Conservation (phyloP, 1,140 invertebrate genomes). For the Oreohelix idahoensis region DNA sequence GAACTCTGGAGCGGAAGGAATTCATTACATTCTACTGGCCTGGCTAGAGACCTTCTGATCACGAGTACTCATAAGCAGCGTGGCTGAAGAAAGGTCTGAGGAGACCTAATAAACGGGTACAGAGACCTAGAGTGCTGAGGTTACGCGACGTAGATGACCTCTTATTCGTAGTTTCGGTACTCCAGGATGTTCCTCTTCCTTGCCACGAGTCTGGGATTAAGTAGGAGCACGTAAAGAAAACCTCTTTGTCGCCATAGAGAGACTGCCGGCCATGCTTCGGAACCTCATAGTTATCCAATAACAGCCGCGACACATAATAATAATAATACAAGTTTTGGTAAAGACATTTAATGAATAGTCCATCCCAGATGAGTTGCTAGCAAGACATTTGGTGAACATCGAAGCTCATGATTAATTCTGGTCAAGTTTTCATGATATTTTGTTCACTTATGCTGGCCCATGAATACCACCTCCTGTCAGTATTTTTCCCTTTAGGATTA, state of each 20-base stretch:
- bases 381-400: neutral
- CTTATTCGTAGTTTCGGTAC: neutral
- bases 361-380: neutral
- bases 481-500: neutral
- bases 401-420: neutral
- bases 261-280: neutral
- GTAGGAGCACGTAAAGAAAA: neutral
- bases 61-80: neutral
- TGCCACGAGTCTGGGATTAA: neutral
- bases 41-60: neutral
- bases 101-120: constrained; percentile 1
- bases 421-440: neutral
- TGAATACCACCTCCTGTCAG: neutral
- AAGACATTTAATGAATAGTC: neutral
- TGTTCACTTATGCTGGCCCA: neutral
- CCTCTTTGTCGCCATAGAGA: neutral
- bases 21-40: neutral
- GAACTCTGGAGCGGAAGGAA: neutral
- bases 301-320: neutral
- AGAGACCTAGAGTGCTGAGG: neutral
- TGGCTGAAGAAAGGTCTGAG: neutral
- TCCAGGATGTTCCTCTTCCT: neutral
- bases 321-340: neutral
- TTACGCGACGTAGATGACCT: neutral
- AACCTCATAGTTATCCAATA: neutral